These are phyloP conservation scores for Gymnoscopelus braueri DNA, from an alignment of 2,797 vertebrate genomes.

Conservation along the genomic window DNA sequence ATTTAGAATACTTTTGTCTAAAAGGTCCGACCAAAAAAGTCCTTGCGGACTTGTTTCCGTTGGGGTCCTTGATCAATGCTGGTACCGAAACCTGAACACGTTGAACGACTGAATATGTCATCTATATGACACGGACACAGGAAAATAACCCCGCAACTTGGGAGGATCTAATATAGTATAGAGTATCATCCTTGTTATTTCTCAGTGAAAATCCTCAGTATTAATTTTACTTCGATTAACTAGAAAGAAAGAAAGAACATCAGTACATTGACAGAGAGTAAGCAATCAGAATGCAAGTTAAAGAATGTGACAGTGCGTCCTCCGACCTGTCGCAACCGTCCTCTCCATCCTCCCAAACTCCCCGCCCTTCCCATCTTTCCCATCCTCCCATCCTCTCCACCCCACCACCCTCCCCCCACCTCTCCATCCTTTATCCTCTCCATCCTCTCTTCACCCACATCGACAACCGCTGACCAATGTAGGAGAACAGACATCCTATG, in stretches of 20 bases:
- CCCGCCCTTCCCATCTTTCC: slow-evolving; percentile 21
- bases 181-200: too few species aligned
- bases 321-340: slow-evolving; percentile 38
- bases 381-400: slow-evolving; percentile 16
- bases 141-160: too few species aligned
- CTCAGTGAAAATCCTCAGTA: too few species aligned
- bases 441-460: slow-evolving; percentile 11
- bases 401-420: slow-evolving; percentile 35
- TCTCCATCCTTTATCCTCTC: slow-evolving; percentile 37
- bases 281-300: not conserved
- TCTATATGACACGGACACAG: too few species aligned
- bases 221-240: too few species aligned
- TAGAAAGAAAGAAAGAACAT: slow-evolving; percentile 1
- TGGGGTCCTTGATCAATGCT: too few species aligned
- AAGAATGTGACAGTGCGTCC: slow-evolving; percentile 19
- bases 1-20: too few species aligned
- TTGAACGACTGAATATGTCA: too few species aligned
- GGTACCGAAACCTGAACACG: too few species aligned
- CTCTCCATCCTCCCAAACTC: slow-evolving; percentile 37
- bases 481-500: slow-evolving; percentile 71
- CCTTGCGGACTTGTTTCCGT: too few species aligned
- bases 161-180: too few species aligned
- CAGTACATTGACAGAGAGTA: not conserved
- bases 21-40: too few species aligned
- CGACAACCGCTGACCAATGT: slow-evolving; percentile 39